phyloP scores from a whole-genome alignment of 2,797 vertebrate species.

The Manis javanica region DNA sequence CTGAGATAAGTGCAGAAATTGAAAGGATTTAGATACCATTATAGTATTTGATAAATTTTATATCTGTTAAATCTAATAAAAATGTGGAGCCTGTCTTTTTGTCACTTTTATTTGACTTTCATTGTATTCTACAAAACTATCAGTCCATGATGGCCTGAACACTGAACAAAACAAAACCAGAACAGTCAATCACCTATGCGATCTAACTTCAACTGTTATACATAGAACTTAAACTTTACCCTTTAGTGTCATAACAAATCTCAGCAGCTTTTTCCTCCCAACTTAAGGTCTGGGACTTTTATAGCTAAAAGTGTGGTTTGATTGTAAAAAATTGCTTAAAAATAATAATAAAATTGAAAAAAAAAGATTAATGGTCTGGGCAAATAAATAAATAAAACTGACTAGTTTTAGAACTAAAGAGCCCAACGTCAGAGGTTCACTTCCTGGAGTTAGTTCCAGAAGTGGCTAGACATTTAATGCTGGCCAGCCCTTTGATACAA shows the following conservation, averaged over 20 bases:
- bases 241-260: not conserved
- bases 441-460: not conserved
- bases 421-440: not conserved
- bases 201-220: not conserved
- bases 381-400: not conserved
- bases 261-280: not conserved
- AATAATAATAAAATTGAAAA: not conserved
- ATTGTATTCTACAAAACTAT: not conserved
- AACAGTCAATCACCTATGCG: not conserved
- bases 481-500: not conserved
- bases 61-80: not conserved
- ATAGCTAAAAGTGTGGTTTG: not conserved
- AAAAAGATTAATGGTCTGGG: no score
- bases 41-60: not conserved
- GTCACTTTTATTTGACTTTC: not conserved
- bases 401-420: not conserved
- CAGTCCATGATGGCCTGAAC: not conserved
- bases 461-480: not conserved
- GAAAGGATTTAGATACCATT: not conserved
- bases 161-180: not conserved
- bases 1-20: not conserved
- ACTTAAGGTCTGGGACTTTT: not conserved
- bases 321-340: slow-evolving; percentile 10
- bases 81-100: not conserved
- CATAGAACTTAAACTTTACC: not conserved